Conservation (phyloP, 2,797 vertebrate species). For the Hypotaenidia okinawae region DNA sequence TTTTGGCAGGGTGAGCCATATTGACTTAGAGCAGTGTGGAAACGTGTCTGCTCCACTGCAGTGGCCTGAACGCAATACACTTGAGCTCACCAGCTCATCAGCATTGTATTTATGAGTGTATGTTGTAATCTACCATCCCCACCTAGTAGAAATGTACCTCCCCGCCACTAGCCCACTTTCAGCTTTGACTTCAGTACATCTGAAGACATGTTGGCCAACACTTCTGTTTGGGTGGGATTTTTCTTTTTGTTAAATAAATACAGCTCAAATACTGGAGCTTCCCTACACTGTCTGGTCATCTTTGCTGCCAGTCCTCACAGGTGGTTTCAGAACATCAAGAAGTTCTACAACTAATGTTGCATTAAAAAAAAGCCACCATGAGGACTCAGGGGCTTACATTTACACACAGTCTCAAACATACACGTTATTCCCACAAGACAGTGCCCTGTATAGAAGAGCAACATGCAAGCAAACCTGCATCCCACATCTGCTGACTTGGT, state of each 20-base stretch:
- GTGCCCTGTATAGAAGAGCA: neutral
- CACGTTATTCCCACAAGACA: neutral
- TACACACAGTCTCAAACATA: neutral
- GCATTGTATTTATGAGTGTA: neutral
- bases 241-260: neutral
- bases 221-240: neutral
- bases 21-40: neutral
- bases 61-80: neutral
- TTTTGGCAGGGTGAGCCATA: neutral
- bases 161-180: neutral
- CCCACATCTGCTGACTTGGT: constrained; percentile 41
- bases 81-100: neutral
- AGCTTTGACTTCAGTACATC: neutral
- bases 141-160: neutral
- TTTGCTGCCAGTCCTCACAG: neutral
- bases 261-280: neutral
- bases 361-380: neutral
- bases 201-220: neutral
- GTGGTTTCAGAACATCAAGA: neutral
- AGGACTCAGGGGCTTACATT: neutral
- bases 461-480: constrained; percentile 70
- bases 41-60: neutral
- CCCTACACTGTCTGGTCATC: neutral
- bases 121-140: neutral
- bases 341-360: neutral